phyloP scores from a whole-genome alignment of 2,113 vertebrate species.

The Eretmochelys imbricata region DNA sequence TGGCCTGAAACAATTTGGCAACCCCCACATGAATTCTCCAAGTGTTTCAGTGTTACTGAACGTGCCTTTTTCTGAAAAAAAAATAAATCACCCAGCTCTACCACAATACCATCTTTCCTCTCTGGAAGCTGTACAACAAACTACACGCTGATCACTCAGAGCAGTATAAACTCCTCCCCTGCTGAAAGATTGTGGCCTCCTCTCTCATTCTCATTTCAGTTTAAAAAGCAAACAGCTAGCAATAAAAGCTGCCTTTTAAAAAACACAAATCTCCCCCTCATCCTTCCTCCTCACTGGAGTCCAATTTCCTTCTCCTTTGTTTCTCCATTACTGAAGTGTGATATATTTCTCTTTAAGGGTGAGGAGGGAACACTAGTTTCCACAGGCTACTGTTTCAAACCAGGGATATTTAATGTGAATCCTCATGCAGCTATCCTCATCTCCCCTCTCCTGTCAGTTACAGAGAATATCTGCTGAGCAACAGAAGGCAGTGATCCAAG shows the following conservation, averaged over 20 bases:
- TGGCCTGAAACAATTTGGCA: not conserved
- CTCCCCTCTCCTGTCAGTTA: not conserved
- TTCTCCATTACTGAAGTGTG: rapidly evolving
- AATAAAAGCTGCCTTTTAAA: not conserved
- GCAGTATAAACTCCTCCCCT: constrained; percentile 1
- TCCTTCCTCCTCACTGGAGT: not conserved
- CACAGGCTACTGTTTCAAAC: not conserved
- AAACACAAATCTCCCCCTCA: not conserved
- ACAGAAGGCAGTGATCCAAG: not conserved
- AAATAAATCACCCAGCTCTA: not conserved
- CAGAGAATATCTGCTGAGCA: not conserved
- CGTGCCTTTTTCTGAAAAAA: not conserved
- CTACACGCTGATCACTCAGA: not conserved
- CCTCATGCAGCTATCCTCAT: rapidly evolving
- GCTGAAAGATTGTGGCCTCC: not conserved
- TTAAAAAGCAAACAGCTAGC: constrained; percentile 26
- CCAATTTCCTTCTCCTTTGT: not conserved
- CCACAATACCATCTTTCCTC: rapidly evolving
- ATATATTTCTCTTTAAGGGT: rapidly evolving
- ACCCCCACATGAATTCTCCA: not conserved
- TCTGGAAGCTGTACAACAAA: not conserved
- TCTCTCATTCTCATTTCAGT: not conserved
- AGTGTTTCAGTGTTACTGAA: not conserved
- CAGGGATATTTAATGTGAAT: not conserved
- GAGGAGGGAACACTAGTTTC: not conserved